phyloP scores from a whole-genome alignment of 2,888 invertebrate genomes.

The Agrotis puta region DNA sequence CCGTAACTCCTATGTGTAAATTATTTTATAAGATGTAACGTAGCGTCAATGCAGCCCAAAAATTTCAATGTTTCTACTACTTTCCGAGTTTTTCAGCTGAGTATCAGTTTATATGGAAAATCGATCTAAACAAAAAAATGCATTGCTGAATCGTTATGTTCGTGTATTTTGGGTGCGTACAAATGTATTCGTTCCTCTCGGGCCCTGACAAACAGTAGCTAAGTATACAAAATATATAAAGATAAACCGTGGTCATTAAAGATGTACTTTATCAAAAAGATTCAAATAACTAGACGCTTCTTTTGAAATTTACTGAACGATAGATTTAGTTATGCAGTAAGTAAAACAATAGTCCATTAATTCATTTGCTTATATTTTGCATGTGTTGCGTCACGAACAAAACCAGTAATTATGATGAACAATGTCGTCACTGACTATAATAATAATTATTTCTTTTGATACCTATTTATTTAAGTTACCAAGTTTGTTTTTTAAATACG shows the following conservation, averaged over 20 bases:
- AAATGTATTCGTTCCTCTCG: too few relatives aligned
- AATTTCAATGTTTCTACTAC: neutral
- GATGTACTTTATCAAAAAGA: constrained; percentile 1
- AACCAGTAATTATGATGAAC: constrained; percentile 21
- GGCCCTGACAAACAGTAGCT: too few relatives aligned
- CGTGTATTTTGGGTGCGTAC: too few relatives aligned
- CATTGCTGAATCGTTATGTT: too few relatives aligned
- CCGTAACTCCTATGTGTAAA: neutral
- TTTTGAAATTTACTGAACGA: constrained; percentile 9
- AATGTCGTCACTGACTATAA: constrained; percentile 7
- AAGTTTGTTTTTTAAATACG: neutral
- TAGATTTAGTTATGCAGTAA: constrained; percentile 8
- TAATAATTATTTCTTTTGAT: neutral
- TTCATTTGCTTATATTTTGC: constrained; percentile 48
- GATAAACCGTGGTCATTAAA: constrained; percentile 3
- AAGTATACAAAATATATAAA: neutral
- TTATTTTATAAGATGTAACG: too few relatives aligned
- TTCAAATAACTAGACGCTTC: constrained; percentile 3
- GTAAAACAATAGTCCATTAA: constrained; percentile 57
- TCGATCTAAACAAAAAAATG: too few relatives aligned
- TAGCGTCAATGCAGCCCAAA: too few relatives aligned
- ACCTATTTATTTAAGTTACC: neutral
- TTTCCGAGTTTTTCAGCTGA: neutral
- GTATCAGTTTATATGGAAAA: neutral
- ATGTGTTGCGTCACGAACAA: constrained; percentile 17